Evolutionary conservation across 1,140 invertebrate genomes (phyloP), one percentile per base, ranked within the genome.

Genomic region (Philopotamus ludificatus): DNA sequence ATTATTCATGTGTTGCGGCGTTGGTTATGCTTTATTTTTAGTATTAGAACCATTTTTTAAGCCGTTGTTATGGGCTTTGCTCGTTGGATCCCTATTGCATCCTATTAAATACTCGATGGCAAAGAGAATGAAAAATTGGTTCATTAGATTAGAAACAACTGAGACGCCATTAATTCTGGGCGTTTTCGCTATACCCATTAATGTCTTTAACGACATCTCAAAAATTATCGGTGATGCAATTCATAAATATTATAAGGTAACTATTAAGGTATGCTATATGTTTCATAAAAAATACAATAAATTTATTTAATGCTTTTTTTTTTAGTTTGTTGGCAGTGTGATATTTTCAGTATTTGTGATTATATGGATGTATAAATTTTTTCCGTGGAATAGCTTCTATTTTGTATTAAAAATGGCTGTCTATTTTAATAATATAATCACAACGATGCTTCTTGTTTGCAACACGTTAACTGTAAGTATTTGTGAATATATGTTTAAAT

Each of bases 21-120:
- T 88, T 9, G 82, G 86, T 21, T 90, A 87, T 72, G 90, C 92
- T 2, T 83, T 96, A 12, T 95, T 93, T 74, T 74, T 85, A 16
- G 83, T 85, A 23, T 77, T 97, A 3, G 89, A 92, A 73, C 93
- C 94, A 0, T 98, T 98, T 78, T 84, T 97, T 15, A 90, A 93
- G 72, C 93, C 95, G 0, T 74, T 98, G 26, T 84, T 97, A 63
- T 99, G 95, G 95, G 95, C 95, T 2, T 78, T 97, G 47, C 76
- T 99, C 12, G 93, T 94, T 50, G 94, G 94, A 10, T 92, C 92
- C 7, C 89, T 94, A 28, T 81, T 97, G 21, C 91, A 95, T 76
- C 94, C 94, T 0, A 89, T 95, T 70, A 97, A 97, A 73, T 82
- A 86, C 59, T 86, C 85, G 25, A 73, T 95, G 10, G 86, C 89